Evolutionary conservation across 2,888 invertebrate genomes (phyloP), one percentile per base, ranked within the genome.

Genomic region (Uloborus plumipes): DNA sequence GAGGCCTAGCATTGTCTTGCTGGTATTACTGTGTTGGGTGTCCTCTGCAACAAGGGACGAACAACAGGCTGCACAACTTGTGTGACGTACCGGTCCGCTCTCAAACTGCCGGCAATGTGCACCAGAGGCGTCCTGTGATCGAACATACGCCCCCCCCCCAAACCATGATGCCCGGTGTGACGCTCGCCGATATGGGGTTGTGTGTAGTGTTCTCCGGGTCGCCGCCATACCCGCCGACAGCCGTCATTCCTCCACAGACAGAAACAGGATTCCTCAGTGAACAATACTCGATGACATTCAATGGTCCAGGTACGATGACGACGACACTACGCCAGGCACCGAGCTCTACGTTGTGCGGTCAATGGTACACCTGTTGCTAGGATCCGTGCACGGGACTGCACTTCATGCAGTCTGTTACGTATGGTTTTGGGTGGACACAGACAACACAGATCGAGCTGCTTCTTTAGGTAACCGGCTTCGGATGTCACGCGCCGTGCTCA

Each of bases 41-140:
- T 6, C 9, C 11, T 7, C n/a, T 64, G 47, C 16, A 64, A 47
- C 3, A 64, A 64, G 64, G 64, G 2, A 47, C n/a, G 31, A n/a
- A 64, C 47, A 31, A 39, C 47, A 47, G 64, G 64, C 47, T 31
- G 47, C 64, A 64, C 31, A 47, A 39, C 64, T 47, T 26, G 26
- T 26, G 26, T 26, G 26, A 26, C 26, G 26, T 4, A 26, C 2
- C 26, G 26, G 26, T 26, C 26, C 26, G 26, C 26, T 26, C 2
- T 26, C 26, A 26, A 26, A 26, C 26, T 26, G 26, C 2, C 4
- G 26, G 2, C 26, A 26, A 4, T 26, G 26, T 26, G 26, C 4
- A 26, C 26, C 26, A 26, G 26, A 4, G 26, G 26, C 26, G 26
- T 26, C 26, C 26, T 26, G 26, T 4, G 26, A 26, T 26, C 26